These are phyloP conservation scores for Podotricha telesiphe DNA, from an alignment of 2,888 invertebrate genomes.

Conservation along the genomic window DNA sequence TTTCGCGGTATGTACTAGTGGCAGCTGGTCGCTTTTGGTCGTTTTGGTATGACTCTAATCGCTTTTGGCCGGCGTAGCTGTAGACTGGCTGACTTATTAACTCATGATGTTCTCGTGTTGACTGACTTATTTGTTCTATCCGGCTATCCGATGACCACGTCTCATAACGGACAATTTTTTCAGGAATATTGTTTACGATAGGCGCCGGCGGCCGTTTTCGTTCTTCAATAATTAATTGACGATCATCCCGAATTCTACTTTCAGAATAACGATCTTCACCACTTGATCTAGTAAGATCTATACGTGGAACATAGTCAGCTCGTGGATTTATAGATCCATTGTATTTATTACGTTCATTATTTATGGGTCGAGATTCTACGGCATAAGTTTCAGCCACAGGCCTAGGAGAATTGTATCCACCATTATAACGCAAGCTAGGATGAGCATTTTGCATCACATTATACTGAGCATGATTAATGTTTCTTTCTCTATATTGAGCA, in stretches of 20 bases:
- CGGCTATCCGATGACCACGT: slow-evolving; percentile 75
- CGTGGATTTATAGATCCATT: slow-evolving; percentile 54
- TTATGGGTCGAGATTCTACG: slow-evolving; percentile 67
- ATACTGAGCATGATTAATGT: slow-evolving; percentile 54
- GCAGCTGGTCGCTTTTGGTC: slow-evolving; percentile 67
- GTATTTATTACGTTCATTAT: slow-evolving; percentile 67
- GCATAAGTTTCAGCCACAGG: slow-evolving; percentile 62
- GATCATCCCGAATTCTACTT: slow-evolving; percentile 69
- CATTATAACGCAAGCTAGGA: slow-evolving; percentile 65
- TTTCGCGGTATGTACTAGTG: slow-evolving; percentile 63
- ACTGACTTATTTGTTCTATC: slow-evolving; percentile 69
- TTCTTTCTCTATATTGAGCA: slow-evolving; percentile 75
- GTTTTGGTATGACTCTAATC: slow-evolving; percentile 72
- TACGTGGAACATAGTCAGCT: slow-evolving; percentile 73
- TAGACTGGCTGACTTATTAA: slow-evolving; percentile 76
- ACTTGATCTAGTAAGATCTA: slow-evolving; percentile 73
- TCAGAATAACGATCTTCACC: slow-evolving; percentile 66
- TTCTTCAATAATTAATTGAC: slow-evolving; percentile 72
- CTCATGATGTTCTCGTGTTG: slow-evolving; percentile 72
- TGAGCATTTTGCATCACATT: slow-evolving; percentile 56
- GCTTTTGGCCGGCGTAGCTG: slow-evolving; percentile 74
- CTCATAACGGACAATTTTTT: slow-evolving; percentile 76
- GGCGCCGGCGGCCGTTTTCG: slow-evolving; percentile 72
- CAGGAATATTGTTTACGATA: slow-evolving; percentile 78
- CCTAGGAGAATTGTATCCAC: slow-evolving; percentile 62